Evolutionary conservation across 2,888 invertebrate species (phyloP).

Genomic region (Trachelus iudaicus): DNA sequence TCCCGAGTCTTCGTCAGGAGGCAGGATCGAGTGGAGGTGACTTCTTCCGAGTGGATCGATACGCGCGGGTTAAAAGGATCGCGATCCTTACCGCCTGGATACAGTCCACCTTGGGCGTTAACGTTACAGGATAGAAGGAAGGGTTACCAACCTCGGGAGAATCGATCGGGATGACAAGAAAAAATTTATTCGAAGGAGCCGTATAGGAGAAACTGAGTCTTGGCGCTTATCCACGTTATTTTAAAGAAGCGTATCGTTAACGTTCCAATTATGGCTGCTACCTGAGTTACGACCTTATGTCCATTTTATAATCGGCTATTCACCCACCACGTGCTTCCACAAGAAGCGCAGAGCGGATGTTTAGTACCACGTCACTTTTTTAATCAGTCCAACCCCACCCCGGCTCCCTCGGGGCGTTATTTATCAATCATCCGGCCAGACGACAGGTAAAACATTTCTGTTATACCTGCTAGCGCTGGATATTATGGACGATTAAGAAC

Average conservation of each 20-base stretch:
- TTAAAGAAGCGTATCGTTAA: background rate
- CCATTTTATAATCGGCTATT: background rate
- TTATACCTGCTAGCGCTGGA: background rate
- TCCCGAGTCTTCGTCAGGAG: background rate
- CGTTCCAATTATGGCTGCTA: background rate
- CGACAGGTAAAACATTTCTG: constrained; percentile 4
- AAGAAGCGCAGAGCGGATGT: constrained; percentile 28
- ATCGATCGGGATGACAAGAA: background rate
- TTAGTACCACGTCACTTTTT: constrained; percentile 21
- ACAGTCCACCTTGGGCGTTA: background rate
- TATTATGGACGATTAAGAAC: background rate
- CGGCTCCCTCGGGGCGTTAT: constrained; percentile 17
- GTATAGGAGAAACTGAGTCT: background rate
- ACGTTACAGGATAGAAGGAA: background rate
- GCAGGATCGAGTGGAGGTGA: background rate
- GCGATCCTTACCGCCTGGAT: background rate
- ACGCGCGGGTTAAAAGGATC: background rate
- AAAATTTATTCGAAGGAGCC: background rate
- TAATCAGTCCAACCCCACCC: constrained; percentile 22
- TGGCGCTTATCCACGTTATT: background rate
- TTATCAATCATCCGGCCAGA: constrained; percentile 21
- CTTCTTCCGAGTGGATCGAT: background rate
- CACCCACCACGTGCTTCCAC: constrained; percentile 7
- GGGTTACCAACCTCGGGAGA: background rate
- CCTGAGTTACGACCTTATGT: background rate